Base-by-base conservation (phyloP, 2,888 invertebrate genomes). In the Pocota personata region DNA sequence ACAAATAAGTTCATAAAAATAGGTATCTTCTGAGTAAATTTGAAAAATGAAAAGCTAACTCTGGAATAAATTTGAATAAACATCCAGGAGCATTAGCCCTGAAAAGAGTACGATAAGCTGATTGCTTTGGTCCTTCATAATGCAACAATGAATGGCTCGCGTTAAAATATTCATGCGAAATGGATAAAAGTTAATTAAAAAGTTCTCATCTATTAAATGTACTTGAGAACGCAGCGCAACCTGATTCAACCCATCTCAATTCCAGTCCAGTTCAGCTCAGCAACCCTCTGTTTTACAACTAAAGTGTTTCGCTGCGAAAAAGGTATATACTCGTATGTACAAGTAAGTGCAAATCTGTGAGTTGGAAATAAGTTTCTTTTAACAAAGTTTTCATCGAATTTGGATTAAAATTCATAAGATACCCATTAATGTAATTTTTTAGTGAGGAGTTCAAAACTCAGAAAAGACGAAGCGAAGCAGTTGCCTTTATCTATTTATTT, bases 121-220 rank as follows among this genome's bases (percentile, higher is more conserved):
- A 66, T 76, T 76, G 46, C 37, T 50, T 75, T 35, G 37, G 58
- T 48, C 35, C 24, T 60, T 48, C 35, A 14, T 60, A 27, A 35
- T 76, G 76, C 43, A 69, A 46, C 52, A 16, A 50, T 6, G 16
- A 62, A 50, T 43, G 12, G 43, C 4, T 35, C 12, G 62, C 57
- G 12, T 50, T 77, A 46, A 72, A 72, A 64, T 79, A 79, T 79
- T 79, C 64, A 79, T 72, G 72, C 57, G 64, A 19, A 35, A 35
- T 72, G 64, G 46, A 79, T 64, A 62, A 62, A 78, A 69, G 71
- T 64, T 79, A 72, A 79, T 66, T 66, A 79, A 79, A 79, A 79
- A 72, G 55, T 72, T 66, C 66, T 40, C 66, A 30, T 64, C 79
- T 37, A 58, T 40, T n/a, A 50, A 72, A 16, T 57, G 30, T 27